Evolutionary conservation across 2,113 vertebrate species (phyloP), one percentile per base, ranked within the genome.

Genomic region (Alligator sinensis): DNA sequence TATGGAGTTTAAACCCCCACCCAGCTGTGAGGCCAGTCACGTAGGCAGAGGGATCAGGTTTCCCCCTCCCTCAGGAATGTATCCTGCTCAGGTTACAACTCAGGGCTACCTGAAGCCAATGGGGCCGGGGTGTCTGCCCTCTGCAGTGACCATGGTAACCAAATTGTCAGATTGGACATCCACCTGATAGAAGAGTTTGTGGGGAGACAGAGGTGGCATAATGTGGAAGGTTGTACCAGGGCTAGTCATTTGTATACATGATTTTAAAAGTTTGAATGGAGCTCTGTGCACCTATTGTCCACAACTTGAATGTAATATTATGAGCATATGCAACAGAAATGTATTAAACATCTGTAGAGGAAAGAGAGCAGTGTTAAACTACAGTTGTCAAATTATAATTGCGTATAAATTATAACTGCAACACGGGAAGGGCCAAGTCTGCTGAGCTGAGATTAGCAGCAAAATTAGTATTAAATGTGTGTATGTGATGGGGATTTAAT

Each of bases 331-430:
- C 62, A 90, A 80, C 72, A 88, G 85, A 94, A 47, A 93, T 74
- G 74, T 64, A 95, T 93, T 93, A 90, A 93, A 89, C 84, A 89
- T 92, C 86, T 82, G 94, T 87, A 90, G 92, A 93, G 92, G 90
- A 94, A 59, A 82, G 82, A 90, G 59, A 13, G 30, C 59, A 93
- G 77, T 77, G 64, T 92, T 95, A 91, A 75, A 92, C 88, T 80
- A 82, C 89, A 79, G 66, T 82, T 96, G 90, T 91, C 93, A 89
- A 86, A 92, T 94, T 93, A 86, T 94, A 91, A 92, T 92, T 95
- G 83, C 84, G 88, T 79, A 93, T 95, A 94, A 95, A 96, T 95
- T 96, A 93, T 54, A 90, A 70, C 76, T 83, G 76, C 82, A 97
- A 91, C 93, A 94, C 93, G 84, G 84, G 89, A 94, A 87, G 55